Base-by-base conservation (phyloP, 2,113 vertebrate species). In the Rhegmatorhina hoffmannsi region DNA sequence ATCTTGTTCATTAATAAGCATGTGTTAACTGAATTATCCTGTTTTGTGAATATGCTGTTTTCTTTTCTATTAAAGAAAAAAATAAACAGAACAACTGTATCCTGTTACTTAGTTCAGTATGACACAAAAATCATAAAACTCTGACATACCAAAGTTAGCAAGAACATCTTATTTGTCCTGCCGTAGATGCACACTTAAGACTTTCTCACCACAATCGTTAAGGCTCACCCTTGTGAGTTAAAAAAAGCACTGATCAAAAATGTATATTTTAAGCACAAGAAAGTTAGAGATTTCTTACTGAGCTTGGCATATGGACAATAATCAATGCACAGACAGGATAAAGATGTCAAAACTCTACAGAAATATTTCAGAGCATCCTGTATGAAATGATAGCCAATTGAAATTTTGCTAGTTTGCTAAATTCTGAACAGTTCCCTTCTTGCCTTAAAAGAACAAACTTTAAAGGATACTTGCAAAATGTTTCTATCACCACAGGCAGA, bases 401-500 rank as follows among this genome's bases (percentile, higher is more conserved):
- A 84, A 90, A 90, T 72, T 86, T 72, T 84, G 68, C 67, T 90
- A 69, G 47, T 36, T 89, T 68, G 84, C n/a, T 46, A 83, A 68
- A 82, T 86, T 70, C 53, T 59, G 23, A 83, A 80, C 21, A 78
- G 49, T 58, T 86, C 18, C 15, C 7, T 86, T 83, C 59, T 93
- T 93, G 77, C 29, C 72, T 89, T 83, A 60, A 96, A 94, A 86
- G 53, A 93, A 83, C 26, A 88, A 49, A 89, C 31, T 68, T 79
- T 67, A 97, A 99, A 99, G 99, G 99, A 99, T 99, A 99, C 99
- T 99, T 99, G 98, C 99, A 99, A 98, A 99, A 99, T 8, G 99
- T 99, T 93, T 99, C 99, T 96, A 99, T 94, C 94, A 99, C 97
- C 94, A 99, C 98, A 79, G 99, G 99, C 78, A 99, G 97, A 80